These are phyloP conservation scores for Drosophila athabasca DNA, from an alignment of 1,140 invertebrate genomes.

Conservation along the genomic window DNA sequence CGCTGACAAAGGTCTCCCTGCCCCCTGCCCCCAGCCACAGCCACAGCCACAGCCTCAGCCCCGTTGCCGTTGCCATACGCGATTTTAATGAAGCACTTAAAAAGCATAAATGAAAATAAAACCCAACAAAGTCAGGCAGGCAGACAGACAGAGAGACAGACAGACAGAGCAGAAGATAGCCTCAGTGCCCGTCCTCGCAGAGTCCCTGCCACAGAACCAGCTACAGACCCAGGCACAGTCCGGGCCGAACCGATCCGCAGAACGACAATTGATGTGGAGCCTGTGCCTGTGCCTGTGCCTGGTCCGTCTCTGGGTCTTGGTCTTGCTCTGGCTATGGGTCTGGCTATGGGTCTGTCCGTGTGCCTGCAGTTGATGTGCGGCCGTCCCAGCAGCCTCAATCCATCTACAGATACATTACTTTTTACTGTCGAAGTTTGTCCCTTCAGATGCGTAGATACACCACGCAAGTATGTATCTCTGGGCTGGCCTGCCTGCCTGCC, in stretches of 20 bases:
- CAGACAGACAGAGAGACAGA: conserved; percentile 22
- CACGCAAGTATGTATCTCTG: conserved; percentile 19
- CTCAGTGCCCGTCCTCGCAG: conserved; percentile 10
- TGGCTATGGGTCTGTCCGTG: neutral
- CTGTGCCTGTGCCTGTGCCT: conserved; percentile 31
- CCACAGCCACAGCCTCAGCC: neutral
- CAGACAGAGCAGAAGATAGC: conserved; percentile 15
- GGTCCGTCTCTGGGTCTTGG: neutral
- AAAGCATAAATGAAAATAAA: conserved; percentile 82
- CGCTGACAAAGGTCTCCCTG: conserved; percentile 72
- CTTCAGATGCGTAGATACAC: conserved; percentile 39
- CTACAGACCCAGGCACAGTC: too few species aligned
- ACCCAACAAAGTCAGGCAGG: conserved; percentile 64
- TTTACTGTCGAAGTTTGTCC: conserved; percentile 62
- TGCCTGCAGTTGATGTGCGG: conserved; percentile 21
- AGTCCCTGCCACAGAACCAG: neutral
- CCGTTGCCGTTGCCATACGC: conserved; percentile 58
- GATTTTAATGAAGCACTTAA: conserved; percentile 82
- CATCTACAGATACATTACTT: conserved; percentile 56
- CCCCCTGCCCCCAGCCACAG: conserved; percentile 1
- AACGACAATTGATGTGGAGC: conserved; percentile 79
- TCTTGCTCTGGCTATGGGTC: neutral
- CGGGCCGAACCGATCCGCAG: conserved; percentile 47
- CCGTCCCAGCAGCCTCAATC: conserved; percentile 1
- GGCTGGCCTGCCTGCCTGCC: conserved; percentile 18